Conservation (phyloP, 2,797 vertebrate genomes). For the Acomys russatus region DNA sequence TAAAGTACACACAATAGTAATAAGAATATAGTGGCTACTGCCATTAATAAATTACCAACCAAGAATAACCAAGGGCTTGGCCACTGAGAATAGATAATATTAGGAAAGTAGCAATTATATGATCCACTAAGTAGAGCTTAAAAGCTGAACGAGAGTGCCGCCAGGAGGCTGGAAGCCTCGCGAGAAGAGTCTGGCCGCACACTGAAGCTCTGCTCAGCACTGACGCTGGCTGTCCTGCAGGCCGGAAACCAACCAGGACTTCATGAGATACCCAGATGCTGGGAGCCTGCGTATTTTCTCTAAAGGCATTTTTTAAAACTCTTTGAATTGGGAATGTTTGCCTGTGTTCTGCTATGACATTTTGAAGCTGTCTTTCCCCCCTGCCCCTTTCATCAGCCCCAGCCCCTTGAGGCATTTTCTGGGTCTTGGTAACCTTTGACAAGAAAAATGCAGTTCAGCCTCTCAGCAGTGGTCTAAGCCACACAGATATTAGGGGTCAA, state of each 20-base stretch:
- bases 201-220: not conserved
- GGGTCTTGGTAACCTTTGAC: constrained; percentile 76
- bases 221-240: not conserved
- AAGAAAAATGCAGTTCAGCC: constrained; percentile 70
- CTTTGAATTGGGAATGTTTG: constrained; percentile 78
- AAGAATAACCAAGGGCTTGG: not conserved
- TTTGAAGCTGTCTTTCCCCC: constrained; percentile 77
- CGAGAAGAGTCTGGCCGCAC: not conserved
- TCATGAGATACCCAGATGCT: constrained; percentile 50
- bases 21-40: not conserved
- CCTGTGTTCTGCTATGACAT: constrained; percentile 84
- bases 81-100: not conserved
- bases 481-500: constrained; percentile 74
- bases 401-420: constrained; percentile 78
- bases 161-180: not conserved
- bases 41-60: not conserved
- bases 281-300: constrained; percentile 28
- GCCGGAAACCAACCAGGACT: not conserved
- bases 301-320: constrained; percentile 73
- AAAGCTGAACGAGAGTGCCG: not conserved
- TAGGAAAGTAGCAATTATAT: not conserved
- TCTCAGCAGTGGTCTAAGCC: constrained; percentile 74
- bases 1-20: not conserved
- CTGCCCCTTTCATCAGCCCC: constrained; percentile 80
- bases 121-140: not conserved